phyloP scores from a whole-genome alignment of 1,140 invertebrate species.

The Drosophila kohkoa region DNA sequence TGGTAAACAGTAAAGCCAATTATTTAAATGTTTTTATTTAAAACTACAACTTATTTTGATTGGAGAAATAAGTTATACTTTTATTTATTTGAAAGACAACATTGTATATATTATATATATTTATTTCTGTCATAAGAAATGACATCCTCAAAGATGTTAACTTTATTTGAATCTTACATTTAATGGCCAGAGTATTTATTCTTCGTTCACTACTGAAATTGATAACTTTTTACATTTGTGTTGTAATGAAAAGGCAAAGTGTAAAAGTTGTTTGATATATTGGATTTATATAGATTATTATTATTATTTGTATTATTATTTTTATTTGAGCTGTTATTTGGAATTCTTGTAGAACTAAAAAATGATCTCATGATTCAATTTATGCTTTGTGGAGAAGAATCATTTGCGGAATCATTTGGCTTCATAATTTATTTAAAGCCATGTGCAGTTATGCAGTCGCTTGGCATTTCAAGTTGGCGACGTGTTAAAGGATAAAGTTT shows the following conservation, averaged over 20 bases:
- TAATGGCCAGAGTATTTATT: background rate
- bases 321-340: no score
- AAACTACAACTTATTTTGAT: no score
- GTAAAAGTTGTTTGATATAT: background rate
- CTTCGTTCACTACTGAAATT: background rate
- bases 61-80: no score
- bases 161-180: background rate
- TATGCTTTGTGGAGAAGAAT: background rate
- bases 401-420: slow-evolving; percentile 28
- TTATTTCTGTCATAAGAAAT: no score
- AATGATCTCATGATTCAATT: background rate
- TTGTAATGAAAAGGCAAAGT: background rate
- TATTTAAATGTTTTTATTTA: no score
- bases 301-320: background rate
- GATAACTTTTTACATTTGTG: background rate
- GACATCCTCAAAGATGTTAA: no score
- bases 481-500: slow-evolving; percentile 73
- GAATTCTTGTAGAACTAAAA: background rate
- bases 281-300: background rate
- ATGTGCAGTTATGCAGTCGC: slow-evolving; percentile 46
- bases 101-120: no score
- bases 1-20: no score
- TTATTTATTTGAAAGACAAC: no score
- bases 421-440: slow-evolving; percentile 74
- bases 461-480: slow-evolving; percentile 48